A percentile compares a stretch with the other conserved stretches of the same genome.
These are phyloP conservation scores for Eupsilia transversa DNA, from an alignment of 2,888 invertebrate species.

Conservation along the genomic window DNA sequence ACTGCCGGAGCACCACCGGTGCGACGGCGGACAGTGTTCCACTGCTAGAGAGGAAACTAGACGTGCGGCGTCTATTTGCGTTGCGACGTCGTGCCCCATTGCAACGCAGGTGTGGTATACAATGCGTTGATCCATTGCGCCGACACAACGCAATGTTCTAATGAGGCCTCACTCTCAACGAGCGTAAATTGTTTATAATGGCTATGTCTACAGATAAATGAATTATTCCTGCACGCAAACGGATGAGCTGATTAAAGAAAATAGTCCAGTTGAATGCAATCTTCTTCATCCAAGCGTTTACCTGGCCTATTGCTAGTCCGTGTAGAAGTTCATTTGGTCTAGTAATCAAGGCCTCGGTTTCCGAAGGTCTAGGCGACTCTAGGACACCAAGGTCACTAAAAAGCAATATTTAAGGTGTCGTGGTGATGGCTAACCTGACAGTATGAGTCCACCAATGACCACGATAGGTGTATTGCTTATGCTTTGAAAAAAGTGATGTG, in stretches of 20 bases:
- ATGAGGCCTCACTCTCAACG: too few relatives aligned
- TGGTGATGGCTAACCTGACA: neutral
- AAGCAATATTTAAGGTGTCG: neutral
- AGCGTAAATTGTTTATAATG: conserved; percentile 5
- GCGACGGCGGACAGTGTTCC: too few relatives aligned
- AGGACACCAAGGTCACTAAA: neutral
- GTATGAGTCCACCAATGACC: neutral
- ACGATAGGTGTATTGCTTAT: neutral
- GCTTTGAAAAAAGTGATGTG: neutral
- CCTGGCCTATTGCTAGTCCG: conserved; percentile 5
- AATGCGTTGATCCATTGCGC: too few relatives aligned
- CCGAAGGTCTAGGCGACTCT: neutral
- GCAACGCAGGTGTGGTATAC: too few relatives aligned
- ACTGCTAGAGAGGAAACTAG: too few relatives aligned
- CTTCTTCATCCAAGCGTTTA: conserved; percentile 6
- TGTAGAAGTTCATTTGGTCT: neutral
- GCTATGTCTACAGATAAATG: neutral
- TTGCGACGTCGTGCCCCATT: too few relatives aligned
- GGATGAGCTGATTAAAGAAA: conserved; percentile 35
- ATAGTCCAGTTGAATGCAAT: conserved; percentile 24
- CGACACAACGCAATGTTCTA: too few relatives aligned
- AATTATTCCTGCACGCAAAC: conserved; percentile 30
- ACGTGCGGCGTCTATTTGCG: too few relatives aligned
- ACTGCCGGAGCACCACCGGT: too few relatives aligned
- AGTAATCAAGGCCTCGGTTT: neutral